These are phyloP conservation scores for Dolichomitus sp. DNA, from an alignment of 2,888 invertebrate species.

Conservation along the genomic window DNA sequence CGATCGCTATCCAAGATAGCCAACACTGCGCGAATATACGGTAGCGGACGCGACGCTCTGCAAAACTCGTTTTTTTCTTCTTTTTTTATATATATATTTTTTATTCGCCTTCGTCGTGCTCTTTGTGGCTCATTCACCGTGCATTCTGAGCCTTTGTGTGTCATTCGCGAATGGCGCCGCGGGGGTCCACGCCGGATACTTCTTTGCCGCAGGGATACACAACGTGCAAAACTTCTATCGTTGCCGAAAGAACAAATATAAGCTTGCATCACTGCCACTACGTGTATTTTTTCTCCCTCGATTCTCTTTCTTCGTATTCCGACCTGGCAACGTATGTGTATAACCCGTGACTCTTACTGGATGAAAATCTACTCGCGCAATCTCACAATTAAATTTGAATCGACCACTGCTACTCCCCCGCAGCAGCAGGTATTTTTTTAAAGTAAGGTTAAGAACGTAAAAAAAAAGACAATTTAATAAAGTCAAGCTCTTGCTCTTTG, in stretches of 20 bases:
- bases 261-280: slow-evolving; percentile 16
- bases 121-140: slow-evolving; percentile 53
- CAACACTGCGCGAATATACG: slow-evolving; percentile 74
- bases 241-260: slow-evolving; percentile 47
- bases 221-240: slow-evolving; percentile 51
- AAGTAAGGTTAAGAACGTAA: neutral
- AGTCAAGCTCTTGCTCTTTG: neutral
- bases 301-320: slow-evolving; percentile 35
- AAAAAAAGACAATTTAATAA: neutral
- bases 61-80: slow-evolving; percentile 1
- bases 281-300: slow-evolving; percentile 34
- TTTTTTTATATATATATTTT: slow-evolving; percentile 16
- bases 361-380: slow-evolving; percentile 38
- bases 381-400: slow-evolving; percentile 55
- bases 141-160: slow-evolving; percentile 52
- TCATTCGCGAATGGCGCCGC: slow-evolving; percentile 64
- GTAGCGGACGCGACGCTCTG: slow-evolving; percentile 74
- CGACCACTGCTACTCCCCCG: slow-evolving; percentile 42
- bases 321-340: neutral
- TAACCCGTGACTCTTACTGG: neutral
- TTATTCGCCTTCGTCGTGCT: slow-evolving; percentile 34
- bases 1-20: slow-evolving; percentile 67
- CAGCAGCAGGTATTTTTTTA: slow-evolving; percentile 12
- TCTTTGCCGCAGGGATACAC: slow-evolving; percentile 5
- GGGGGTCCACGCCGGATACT: slow-evolving; percentile 45